These are phyloP conservation scores for Salpingus planirostris DNA, from an alignment of 2,888 invertebrate species.

Conservation along the genomic window DNA sequence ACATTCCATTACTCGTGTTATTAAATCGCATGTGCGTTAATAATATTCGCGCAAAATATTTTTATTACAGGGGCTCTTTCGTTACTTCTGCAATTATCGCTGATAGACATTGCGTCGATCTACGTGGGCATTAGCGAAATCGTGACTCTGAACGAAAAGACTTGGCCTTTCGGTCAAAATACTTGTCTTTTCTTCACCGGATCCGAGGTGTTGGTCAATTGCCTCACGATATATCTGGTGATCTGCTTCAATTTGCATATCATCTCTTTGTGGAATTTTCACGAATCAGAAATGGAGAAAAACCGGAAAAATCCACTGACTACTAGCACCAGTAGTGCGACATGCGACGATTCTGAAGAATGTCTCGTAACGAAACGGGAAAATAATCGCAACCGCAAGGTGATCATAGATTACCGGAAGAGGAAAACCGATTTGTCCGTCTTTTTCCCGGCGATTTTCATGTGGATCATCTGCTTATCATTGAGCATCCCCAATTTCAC, in stretches of 20 bases:
- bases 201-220: conserved; percentile 47
- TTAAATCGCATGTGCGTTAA: too few species aligned
- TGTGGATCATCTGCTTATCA: conserved; percentile 51
- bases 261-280: conserved; percentile 47
- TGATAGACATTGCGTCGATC: conserved; percentile 45
- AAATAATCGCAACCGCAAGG: conserved; percentile 43
- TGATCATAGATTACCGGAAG: conserved; percentile 48
- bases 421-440: conserved; percentile 43
- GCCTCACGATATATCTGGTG: conserved; percentile 49
- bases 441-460: conserved; percentile 46
- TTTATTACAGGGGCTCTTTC: conserved; percentile 47
- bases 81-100: conserved; percentile 46
- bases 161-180: conserved; percentile 46
- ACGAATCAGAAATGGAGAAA: conserved; percentile 39
- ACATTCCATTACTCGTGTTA: too few species aligned
- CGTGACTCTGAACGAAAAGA: conserved; percentile 44
- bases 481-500: conserved; percentile 52
- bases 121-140: conserved; percentile 46
- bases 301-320: conserved; percentile 32
- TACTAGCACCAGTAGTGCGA: conserved; percentile 18
- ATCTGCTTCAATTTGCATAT: conserved; percentile 50
- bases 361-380: conserved; percentile 30
- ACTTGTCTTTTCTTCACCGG: conserved; percentile 49
- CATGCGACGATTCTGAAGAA: conserved; percentile 31
- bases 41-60: too few species aligned